These are phyloP conservation scores for Onchidella celtica DNA, from an alignment of 2,888 invertebrate genomes.

Conservation along the genomic window DNA sequence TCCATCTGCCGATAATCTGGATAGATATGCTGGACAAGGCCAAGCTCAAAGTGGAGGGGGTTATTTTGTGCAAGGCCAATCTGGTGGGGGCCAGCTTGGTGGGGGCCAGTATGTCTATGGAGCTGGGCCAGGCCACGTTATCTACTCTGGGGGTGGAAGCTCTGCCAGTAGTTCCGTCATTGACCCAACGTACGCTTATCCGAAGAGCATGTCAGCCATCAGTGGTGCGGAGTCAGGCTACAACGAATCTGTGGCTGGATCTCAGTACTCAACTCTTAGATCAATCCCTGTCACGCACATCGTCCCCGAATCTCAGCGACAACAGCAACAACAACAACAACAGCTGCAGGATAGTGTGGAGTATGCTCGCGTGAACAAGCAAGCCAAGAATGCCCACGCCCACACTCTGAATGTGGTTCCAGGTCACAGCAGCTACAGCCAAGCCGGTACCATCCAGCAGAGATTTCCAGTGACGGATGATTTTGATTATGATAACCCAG, in stretches of 20 bases:
- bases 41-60: slow-evolving; percentile 6
- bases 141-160: slow-evolving; percentile 33
- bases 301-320: slow-evolving; percentile 12
- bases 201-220: not conserved
- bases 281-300: slow-evolving; percentile 43
- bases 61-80: not conserved
- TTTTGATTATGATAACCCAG: slow-evolving; percentile 71
- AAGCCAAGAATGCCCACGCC: not conserved
- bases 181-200: slow-evolving; percentile 39
- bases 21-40: too few relatives aligned
- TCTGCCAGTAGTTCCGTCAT: slow-evolving; percentile 28
- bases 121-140: not conserved
- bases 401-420: not conserved
- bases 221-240: slow-evolving; percentile 26
- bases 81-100: not conserved
- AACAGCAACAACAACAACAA: slow-evolving; percentile 4
- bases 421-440: not conserved
- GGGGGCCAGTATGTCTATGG: slow-evolving; percentile 1
- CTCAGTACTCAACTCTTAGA: slow-evolving; percentile 44
- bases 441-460: not conserved
- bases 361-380: slow-evolving; percentile 45
- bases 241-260: slow-evolving; percentile 13
- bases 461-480: slow-evolving; percentile 47
- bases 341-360: slow-evolving; percentile 38
- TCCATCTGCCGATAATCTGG: slow-evolving; percentile 38